These are phyloP conservation scores for Choreutis nemorana DNA, from an alignment of 2,888 invertebrate genomes.

Conservation along the genomic window DNA sequence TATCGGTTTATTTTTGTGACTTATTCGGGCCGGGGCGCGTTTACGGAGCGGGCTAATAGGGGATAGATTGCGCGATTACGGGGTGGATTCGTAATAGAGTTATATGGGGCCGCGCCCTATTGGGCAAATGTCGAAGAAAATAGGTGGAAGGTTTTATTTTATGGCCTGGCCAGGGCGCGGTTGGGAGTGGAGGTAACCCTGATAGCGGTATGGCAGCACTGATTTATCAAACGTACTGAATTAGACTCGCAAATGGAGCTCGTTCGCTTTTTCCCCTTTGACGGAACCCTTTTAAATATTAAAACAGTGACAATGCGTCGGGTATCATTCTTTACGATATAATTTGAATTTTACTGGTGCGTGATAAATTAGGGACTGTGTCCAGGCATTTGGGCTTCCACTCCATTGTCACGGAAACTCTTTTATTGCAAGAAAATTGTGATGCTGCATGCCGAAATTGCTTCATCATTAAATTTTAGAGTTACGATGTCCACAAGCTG, in stretches of 20 bases:
- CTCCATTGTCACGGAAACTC: too few species aligned
- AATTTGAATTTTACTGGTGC: too few species aligned
- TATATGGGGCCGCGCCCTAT: slow-evolving; percentile 45
- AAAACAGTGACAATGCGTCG: slow-evolving; percentile 8
- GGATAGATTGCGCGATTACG: slow-evolving; percentile 23
- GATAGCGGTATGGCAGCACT: slow-evolving; percentile 12
- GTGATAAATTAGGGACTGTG: too few species aligned
- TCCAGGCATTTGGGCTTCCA: too few species aligned
- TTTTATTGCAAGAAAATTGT: too few species aligned
- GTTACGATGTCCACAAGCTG: too few species aligned
- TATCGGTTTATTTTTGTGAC: slow-evolving; percentile 45
- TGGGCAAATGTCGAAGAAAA: slow-evolving; percentile 45
- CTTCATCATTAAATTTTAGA: too few species aligned
- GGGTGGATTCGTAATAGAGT: slow-evolving; percentile 29
- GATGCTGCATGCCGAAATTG: too few species aligned
- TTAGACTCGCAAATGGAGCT: slow-evolving; percentile 30
- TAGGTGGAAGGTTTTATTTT: slow-evolving; percentile 36
- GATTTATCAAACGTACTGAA: slow-evolving; percentile 44
- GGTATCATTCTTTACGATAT: too few species aligned
- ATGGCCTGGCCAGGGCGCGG: slow-evolving; percentile 35
- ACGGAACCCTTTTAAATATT: slow-evolving; percentile 15
- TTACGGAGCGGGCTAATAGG: slow-evolving; percentile 25
- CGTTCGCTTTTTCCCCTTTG: slow-evolving; percentile 5
- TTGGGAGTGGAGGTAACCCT: slow-evolving; percentile 23
- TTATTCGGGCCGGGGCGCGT: slow-evolving; percentile 19